Base-by-base conservation (phyloP, 1,140 invertebrate genomes). In the Megalonaias nervosa region DNA sequence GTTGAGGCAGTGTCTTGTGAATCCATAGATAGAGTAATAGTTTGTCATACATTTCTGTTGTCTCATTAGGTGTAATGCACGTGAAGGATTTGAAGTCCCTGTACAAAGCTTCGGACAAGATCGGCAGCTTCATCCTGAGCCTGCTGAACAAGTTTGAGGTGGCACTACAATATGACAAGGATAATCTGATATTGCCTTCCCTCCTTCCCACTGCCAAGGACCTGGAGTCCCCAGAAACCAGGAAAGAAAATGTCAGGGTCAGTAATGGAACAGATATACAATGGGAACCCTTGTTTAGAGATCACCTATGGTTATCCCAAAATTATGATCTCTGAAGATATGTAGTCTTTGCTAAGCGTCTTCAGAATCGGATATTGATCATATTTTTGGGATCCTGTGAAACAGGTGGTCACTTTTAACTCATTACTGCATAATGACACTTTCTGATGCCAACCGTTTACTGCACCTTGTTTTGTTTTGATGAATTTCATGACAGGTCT, bases 61-160 rank as follows among this genome's bases (percentile, higher is more conserved):
- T 80, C 38, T 60, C 83, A 86, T 55, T 83, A 93, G 93, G 97
- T 62, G 94, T 99, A 55, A 99, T 99, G 97, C 95, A 96, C 87
- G 91, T 97, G 56, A 96, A 97, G 74, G 97, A 99, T 90, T 92
- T 99, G n/a, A 94, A 96, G 83, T 94, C 97, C 86, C 94, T 99
- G 11, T 99, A 99, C 89, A 97, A 98, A 88, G 81, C 84, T 19
- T 81, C 83, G 19, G 85, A 88, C 65, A 84, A 87, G 60, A 86
- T 90, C 4, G 80, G 86, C 72, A 79, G 78, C 55, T 90, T 90
- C 77, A 90, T 91, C 67, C 85, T 87, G 38, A 85, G 85, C 58
- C 81, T 91, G 31, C 91, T 99, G 58, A 97, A 97, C 90, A 99
- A 99, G 92, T 99, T 99, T 91, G 98, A 99, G 91, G 95, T 99